phyloP scores from a whole-genome alignment of 1,140 invertebrate genomes.

The Hylaeus anthracinus region DNA sequence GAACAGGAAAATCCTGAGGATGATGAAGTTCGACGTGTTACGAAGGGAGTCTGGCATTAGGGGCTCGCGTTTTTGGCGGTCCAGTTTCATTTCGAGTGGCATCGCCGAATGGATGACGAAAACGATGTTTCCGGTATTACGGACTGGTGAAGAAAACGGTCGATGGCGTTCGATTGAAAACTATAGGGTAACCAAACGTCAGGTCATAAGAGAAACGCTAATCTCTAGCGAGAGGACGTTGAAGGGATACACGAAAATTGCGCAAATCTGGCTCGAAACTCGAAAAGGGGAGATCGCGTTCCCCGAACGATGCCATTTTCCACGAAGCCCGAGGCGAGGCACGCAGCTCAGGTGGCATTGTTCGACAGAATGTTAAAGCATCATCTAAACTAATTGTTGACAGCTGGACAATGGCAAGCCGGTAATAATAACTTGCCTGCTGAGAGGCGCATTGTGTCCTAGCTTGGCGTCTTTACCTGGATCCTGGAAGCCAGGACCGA shows the following conservation, averaged over 20 bases:
- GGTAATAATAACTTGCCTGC: slow-evolving; percentile 73
- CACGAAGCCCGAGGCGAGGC: slow-evolving; percentile 36
- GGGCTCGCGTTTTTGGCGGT: slow-evolving; percentile 13
- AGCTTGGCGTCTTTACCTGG: slow-evolving; percentile 69
- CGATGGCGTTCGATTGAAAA: neutral
- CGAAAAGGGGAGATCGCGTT: slow-evolving; percentile 31
- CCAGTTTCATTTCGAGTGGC: neutral
- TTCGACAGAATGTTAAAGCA: slow-evolving; percentile 68
- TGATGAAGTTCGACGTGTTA: slow-evolving; percentile 52
- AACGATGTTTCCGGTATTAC: slow-evolving; percentile 14
- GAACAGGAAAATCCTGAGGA: slow-evolving; percentile 42
- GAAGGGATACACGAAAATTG: slow-evolving; percentile 16
- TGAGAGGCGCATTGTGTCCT: slow-evolving; percentile 62
- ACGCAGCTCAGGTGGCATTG: slow-evolving; percentile 56
- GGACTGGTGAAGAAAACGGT: neutral
- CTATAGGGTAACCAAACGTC: neutral
- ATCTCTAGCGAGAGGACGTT: neutral
- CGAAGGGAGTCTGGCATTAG: neutral
- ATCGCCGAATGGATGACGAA: neutral
- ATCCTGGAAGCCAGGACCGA: slow-evolving; percentile 45
- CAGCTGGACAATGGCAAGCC: slow-evolving; percentile 71
- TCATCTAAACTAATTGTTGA: slow-evolving; percentile 78
- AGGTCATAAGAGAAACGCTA: neutral
- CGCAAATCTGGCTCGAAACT: slow-evolving; percentile 4
- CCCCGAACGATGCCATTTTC: slow-evolving; percentile 43